Evolutionary conservation across 2,888 invertebrate species (phyloP), one percentile per base, ranked within the genome.

Genomic region (Drosophila peninsularis): DNA sequence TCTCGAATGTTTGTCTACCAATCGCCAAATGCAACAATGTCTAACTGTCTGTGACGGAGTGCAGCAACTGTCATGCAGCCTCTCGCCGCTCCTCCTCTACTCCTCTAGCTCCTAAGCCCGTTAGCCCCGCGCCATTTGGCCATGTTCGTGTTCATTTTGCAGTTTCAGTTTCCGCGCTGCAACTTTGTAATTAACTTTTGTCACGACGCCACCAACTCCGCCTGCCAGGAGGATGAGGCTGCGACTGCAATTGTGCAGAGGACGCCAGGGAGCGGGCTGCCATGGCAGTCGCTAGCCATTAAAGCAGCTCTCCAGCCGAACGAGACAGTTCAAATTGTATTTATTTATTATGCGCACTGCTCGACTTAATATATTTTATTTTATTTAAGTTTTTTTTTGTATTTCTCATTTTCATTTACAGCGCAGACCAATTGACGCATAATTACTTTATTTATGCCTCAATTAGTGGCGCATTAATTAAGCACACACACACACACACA

Each of bases 151-250:
- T 73, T 79, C 73, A 71, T 73, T 83, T 78, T 70, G 75, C 72
- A 72, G 82, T 78, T 78, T 73, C 72, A 70, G 82, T 78, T 76
- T 73, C 73, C 75, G 71, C 74, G 80, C 79, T 81, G 82, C 88
- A 85, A 90, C 79, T 82, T 90, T 89, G 87, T 90, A 90, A 90
- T 90, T 90, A 90, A 90, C 87, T 90, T 89, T 89, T 90, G 91
- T 91, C 90, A 90, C 90, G 91, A 82, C 75, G 67, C 52, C 44
- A 63, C n/a, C 24, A 32, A 42, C 62, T 53, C 32, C 34, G 36
- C 45, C 5, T 37, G 39, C 50, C 36, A 14, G 21, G 55, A 17
- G 39, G 55, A 56, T 50, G 27, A 17, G 34, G 39, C n/a, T 45
- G 52, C 34, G 34, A 34, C n/a, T 45, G 52, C 34, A 42, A 17